A percentile compares a stretch with the other conserved stretches of the same genome.
These are phyloP conservation scores for Sterna hirundo DNA, from an alignment of 2,113 vertebrate species.

Conservation along the genomic window DNA sequence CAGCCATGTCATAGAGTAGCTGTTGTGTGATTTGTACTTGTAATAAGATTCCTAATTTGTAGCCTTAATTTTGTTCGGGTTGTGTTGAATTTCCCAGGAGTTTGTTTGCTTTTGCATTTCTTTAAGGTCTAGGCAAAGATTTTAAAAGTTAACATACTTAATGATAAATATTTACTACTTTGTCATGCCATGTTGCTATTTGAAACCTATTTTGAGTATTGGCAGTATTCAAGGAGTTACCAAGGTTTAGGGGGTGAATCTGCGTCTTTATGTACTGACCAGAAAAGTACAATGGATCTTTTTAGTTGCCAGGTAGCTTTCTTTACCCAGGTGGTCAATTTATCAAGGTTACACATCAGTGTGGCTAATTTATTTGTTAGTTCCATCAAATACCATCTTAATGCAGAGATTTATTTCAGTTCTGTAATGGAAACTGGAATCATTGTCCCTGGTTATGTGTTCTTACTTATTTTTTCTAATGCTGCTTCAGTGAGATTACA, in stretches of 20 bases:
- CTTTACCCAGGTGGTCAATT: not conserved
- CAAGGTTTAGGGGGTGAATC: not conserved
- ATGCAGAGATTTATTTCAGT: not conserved
- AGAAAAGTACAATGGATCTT: not conserved
- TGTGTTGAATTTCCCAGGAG: not conserved
- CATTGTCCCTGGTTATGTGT: not conserved
- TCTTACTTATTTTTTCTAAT: not conserved
- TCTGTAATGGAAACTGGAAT: not conserved
- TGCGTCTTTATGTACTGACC: not conserved
- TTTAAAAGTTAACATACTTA: not conserved
- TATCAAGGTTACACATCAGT: not conserved
- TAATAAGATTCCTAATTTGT: not conserved
- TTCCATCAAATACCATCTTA: not conserved
- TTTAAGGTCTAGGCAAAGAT: not conserved
- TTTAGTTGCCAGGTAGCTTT: not conserved
- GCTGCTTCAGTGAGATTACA: constrained; percentile 88
- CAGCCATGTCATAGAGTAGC: not conserved
- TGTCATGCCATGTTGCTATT: not conserved
- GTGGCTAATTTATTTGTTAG: not conserved
- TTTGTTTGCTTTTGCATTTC: not conserved
- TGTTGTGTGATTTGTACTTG: not conserved
- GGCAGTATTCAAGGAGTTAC: not conserved
- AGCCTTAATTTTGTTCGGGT: not conserved
- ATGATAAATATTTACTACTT: not conserved
- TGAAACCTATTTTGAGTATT: not conserved